Evolutionary conservation across 1,140 invertebrate genomes (phyloP), one percentile per base, ranked within the genome.

Genomic region (Aricia agestis): DNA sequence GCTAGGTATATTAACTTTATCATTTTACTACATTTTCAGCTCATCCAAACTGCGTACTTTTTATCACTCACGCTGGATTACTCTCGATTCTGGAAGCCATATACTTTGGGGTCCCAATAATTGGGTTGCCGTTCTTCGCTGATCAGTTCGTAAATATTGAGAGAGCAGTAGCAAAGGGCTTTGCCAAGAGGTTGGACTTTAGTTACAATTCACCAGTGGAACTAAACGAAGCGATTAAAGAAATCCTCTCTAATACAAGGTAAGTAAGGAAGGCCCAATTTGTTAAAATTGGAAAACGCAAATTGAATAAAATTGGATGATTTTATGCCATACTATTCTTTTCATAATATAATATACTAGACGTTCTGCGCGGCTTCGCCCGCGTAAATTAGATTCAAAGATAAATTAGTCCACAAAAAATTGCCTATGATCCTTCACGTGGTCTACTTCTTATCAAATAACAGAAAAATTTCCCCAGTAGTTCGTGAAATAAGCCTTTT

Each of bases 11-110:
- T 25, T 25, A 25, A 25, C 25, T 25, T 25, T 25, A 25, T 25
- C 1, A 25, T 25, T 3, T 25, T 36, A 36, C 9, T 36, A 36
- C 6, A 36, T 66, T 84, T 95, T 70, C 83, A 93, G 95, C 92
- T 42, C 94, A 95, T 85, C 84, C 90, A 0, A 95, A 95, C 71
- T 92, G 94, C 11, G 85, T 91, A 25, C 81, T 93, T 0, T 95
- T 96, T 73, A 94, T 96, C 19, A 94, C 94, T 0, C 95, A 96
- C 75, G 95, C 94, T 11, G 95, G 95, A 15, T 82, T 95, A n/a
- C 85, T 95, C 57, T 94, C 95, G 63, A 90, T 92, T 1, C 93
- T 93, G 25, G 95, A 96, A 82, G 92, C 94, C 0, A 89, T 95
- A 32, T 93, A 94, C 79, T 92, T 93, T 70, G 94, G 93, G 25